Percentiles rank a stretch among this genome's conserved stretches.
These are phyloP conservation scores for Lysiphlebus fabarum DNA, from an alignment of 1,140 invertebrate species.

Conservation along the genomic window DNA sequence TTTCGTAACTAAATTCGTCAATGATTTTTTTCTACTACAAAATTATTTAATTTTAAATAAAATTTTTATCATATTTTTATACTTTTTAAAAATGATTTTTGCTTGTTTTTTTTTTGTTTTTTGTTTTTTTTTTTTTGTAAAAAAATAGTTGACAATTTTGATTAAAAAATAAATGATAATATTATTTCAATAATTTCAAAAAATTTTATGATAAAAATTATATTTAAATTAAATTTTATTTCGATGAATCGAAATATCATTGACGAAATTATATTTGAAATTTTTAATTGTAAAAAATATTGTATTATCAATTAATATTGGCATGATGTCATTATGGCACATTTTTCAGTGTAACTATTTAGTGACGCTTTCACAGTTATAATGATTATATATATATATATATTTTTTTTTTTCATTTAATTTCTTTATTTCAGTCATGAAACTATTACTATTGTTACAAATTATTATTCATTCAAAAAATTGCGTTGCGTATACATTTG, in stretches of 20 bases:
- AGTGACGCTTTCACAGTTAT: slow-evolving; percentile 42
- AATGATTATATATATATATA: slow-evolving; percentile 39
- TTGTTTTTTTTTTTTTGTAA: too few species aligned
- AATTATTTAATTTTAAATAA: too few species aligned
- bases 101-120: too few species aligned
- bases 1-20: too few species aligned
- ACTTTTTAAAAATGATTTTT: too few species aligned
- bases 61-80: too few species aligned
- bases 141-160: too few species aligned
- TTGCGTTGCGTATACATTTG: slow-evolving; percentile 24
- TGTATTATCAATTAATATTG: slow-evolving; percentile 50
- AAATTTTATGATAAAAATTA: too few species aligned
- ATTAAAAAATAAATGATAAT: too few species aligned
- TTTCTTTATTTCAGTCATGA: slow-evolving; percentile 35
- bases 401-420: slow-evolving; percentile 27
- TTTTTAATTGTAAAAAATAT: slow-evolving; percentile 40
- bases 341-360: slow-evolving; percentile 46
- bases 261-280: slow-evolving; percentile 40
- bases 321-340: slow-evolving; percentile 55
- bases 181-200: too few species aligned
- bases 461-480: slow-evolving; percentile 32
- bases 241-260: slow-evolving; percentile 1
- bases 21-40: too few species aligned
- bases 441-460: slow-evolving; percentile 29
- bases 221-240: too few species aligned